A percentile compares a stretch with the other conserved stretches of the same genome.
Evolutionary conservation across 92 coral and sea anemone genomes (phyloP).

Genomic region (Epizoanthus ramosus): DNA sequence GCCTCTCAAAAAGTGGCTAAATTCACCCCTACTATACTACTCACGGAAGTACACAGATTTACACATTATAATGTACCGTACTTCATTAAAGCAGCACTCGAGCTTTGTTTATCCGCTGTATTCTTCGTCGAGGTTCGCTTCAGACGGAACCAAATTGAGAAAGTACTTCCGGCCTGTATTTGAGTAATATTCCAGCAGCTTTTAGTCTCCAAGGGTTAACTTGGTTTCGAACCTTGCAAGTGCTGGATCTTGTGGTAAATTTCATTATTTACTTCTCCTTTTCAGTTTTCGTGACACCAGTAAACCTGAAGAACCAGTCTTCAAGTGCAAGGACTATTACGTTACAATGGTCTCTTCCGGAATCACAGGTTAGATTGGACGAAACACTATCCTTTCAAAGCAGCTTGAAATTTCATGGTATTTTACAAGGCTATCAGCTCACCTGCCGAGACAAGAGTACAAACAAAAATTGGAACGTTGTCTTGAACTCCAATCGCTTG

Average conservation of each 20-base stretch:
- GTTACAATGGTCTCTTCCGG: neutral
- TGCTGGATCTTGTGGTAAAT: neutral
- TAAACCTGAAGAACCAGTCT: neutral
- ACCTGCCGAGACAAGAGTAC: neutral
- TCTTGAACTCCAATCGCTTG: neutral
- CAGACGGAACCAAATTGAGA: no score
- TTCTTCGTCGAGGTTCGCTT: no score
- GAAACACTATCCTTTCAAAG: neutral
- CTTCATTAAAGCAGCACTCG: no score
- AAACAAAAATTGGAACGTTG: neutral
- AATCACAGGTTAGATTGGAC: neutral
- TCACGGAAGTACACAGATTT: no score
- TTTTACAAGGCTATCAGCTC: neutral
- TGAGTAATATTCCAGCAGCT: no score
- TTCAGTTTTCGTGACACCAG: conserved; percentile 10
- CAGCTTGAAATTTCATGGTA: conserved; percentile 7
- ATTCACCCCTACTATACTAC: no score
- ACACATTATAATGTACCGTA: no score
- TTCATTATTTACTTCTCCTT: neutral
- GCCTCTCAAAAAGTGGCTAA: no score
- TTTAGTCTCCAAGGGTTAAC: no score
- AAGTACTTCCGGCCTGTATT: no score
- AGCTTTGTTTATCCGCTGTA: no score
- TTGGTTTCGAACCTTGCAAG: no score
- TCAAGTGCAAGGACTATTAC: neutral